These are phyloP conservation scores for Gryllus longicercus DNA, from an alignment of 2,888 invertebrate species.

Conservation along the genomic window DNA sequence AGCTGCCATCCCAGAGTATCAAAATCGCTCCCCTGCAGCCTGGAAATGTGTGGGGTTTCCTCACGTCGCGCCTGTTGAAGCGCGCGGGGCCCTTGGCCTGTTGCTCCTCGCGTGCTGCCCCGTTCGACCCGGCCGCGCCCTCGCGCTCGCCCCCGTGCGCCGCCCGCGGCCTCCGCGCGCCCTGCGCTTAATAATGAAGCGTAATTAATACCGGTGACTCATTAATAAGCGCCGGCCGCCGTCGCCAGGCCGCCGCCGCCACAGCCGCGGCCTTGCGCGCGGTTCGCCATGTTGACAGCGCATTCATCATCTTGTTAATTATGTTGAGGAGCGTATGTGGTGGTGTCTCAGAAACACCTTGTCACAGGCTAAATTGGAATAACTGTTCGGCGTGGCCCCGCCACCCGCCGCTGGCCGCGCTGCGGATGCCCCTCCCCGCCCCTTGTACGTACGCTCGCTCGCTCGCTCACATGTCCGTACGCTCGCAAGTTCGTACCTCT, in stretches of 20 bases:
- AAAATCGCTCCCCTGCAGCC: too few species aligned
- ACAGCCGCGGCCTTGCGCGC: background rate
- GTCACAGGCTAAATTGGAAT: conserved; percentile 17
- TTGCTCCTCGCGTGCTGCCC: too few species aligned
- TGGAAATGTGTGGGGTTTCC: too few species aligned
- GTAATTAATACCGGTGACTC: conserved; percentile 8
- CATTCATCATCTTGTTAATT: conserved; percentile 30
- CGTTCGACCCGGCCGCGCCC: background rate
- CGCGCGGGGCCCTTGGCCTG: too few species aligned
- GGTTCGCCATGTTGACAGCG: conserved; percentile 26
- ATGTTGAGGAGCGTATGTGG: conserved; percentile 20
- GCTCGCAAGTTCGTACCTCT: too few species aligned
- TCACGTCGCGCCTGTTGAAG: too few species aligned
- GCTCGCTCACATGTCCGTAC: too few species aligned
- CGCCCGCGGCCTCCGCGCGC: background rate
- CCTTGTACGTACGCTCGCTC: background rate
- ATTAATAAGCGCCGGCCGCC: background rate
- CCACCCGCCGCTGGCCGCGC: background rate
- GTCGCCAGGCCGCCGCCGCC: background rate
- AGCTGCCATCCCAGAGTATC: too few species aligned
- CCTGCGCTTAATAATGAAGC: background rate
- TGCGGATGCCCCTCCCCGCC: background rate
- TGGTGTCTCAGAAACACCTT: conserved; percentile 20
- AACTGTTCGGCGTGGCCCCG: background rate
- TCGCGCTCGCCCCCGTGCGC: background rate